Evolutionary conservation across 2,888 invertebrate genomes (phyloP), one percentile per base, ranked within the genome.

Genomic region (Platycnemis pennipes): DNA sequence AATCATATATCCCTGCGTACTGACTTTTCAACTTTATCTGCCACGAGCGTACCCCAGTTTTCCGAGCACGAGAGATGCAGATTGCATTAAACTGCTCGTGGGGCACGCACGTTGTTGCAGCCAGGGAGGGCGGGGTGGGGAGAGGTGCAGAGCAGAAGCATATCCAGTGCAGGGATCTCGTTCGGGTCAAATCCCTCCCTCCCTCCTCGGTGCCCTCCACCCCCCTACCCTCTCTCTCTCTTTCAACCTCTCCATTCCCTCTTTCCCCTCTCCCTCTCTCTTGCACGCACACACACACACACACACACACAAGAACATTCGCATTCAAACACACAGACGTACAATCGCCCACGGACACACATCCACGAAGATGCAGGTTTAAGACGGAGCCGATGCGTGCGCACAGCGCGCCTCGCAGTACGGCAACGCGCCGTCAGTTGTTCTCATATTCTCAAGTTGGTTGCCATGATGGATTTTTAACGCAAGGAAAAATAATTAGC

Each of bases 241-340:
- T n/a, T n/a, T 94, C 94, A 88, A 69, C 88, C 94, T 94, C 94
- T 94, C 89, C 94, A 94, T 94, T 94, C 94, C 95, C 95, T 94
- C 94, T 88, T 86, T 87, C 94, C 94, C 86, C 94, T 95, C 95
- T 95, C 95, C 94, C 94, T 94, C 85, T 94, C 94, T 46, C 94
- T 85, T 31, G 94, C 95, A 94, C 95, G 95, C 94, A 95, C 95
- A 94, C 95, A 95, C 77, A 53, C 86, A 95, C 95, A 95, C 94
- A 94, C 95, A 13, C 8, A 86, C 42, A 42, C 77, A 13, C n/a
- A n/a, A 11, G 31, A 37, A 77, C 11, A 16, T 11, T 11, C 49
- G 49, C 63, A 2, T 49, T 11, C 49, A 16, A 49, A 49, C 49
- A 22, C 63, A 63, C 26, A 19, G 63, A 26, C 63, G 26, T 19